These are phyloP conservation scores for Lampris megalopsis DNA, from an alignment of 2,113 vertebrate genomes.

Conservation along the genomic window DNA sequence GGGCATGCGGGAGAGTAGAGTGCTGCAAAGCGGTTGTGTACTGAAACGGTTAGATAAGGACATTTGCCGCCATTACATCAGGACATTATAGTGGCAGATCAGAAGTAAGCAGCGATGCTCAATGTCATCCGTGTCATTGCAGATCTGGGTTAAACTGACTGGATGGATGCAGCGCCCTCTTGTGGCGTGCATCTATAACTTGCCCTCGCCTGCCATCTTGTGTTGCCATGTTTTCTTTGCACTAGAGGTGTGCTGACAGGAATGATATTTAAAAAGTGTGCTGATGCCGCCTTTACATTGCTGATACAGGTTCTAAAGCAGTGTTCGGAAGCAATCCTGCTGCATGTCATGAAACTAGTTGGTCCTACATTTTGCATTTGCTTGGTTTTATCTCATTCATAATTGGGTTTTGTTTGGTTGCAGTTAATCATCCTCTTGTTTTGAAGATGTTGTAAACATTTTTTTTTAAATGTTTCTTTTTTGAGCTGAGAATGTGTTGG, in stretches of 20 bases:
- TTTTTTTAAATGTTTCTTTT: too few species aligned
- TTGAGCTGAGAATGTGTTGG: too few species aligned
- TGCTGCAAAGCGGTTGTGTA: conserved; percentile 5
- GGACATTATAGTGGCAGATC: conserved; percentile 45
- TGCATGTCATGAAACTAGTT: too few species aligned
- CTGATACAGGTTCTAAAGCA: background rate
- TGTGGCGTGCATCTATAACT: conserved; percentile 43
- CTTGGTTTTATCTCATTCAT: too few species aligned
- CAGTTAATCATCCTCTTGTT: too few species aligned
- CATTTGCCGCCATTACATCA: conserved; percentile 48
- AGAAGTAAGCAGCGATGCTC: conserved; percentile 18
- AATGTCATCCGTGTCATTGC: conserved; percentile 11
- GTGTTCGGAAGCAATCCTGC: background rate
- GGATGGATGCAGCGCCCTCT: conserved; percentile 63
- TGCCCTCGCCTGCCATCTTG: background rate
- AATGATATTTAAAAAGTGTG: too few species aligned
- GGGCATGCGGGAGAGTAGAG: background rate
- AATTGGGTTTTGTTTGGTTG: too few species aligned
- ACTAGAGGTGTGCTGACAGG: background rate
- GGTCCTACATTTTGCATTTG: too few species aligned
- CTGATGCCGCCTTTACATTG: background rate
- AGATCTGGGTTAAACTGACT: conserved; percentile 15
- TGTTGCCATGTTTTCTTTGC: background rate
- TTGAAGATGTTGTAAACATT: too few species aligned
- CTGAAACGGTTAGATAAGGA: conserved; percentile 29